These are phyloP conservation scores for Circaetus gallicus DNA, from an alignment of 2,113 vertebrate genomes.

Conservation along the genomic window DNA sequence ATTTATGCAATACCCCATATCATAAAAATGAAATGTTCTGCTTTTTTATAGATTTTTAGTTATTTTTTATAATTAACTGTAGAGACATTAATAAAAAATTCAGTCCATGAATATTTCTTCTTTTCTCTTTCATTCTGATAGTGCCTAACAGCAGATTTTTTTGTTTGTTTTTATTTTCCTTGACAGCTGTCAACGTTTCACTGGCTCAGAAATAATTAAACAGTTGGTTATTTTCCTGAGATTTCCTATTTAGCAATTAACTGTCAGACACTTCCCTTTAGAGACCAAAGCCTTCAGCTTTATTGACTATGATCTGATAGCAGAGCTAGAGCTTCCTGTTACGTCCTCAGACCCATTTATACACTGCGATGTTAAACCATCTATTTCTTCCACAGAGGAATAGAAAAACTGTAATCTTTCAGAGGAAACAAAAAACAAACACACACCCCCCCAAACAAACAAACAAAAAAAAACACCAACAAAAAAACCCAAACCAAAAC, in stretches of 20 bases:
- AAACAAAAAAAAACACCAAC: background rate
- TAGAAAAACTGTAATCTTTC: background rate
- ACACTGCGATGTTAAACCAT: background rate
- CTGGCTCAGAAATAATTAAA: conserved; percentile 12
- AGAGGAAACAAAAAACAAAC: background rate
- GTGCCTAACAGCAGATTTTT: background rate
- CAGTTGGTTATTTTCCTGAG: background rate
- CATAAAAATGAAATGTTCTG: background rate
- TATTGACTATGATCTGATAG: background rate
- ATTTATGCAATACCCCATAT: background rate
- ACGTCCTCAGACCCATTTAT: background rate
- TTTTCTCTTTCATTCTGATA: background rate
- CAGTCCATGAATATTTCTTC: background rate
- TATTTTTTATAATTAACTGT: too few species aligned
- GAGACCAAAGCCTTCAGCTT: background rate
- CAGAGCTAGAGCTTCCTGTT: background rate
- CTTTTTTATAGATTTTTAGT: background rate
- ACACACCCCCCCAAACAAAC: background rate
- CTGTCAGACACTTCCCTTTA: background rate
- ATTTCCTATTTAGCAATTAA: background rate
- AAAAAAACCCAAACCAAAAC: background rate
- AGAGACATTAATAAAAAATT: background rate
- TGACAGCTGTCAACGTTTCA: conserved; percentile 24
- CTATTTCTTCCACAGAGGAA: background rate
- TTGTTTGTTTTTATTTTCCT: background rate